Evolutionary conservation across 2,888 invertebrate genomes (phyloP).

Genomic region (Pilophorus perplexus): DNA sequence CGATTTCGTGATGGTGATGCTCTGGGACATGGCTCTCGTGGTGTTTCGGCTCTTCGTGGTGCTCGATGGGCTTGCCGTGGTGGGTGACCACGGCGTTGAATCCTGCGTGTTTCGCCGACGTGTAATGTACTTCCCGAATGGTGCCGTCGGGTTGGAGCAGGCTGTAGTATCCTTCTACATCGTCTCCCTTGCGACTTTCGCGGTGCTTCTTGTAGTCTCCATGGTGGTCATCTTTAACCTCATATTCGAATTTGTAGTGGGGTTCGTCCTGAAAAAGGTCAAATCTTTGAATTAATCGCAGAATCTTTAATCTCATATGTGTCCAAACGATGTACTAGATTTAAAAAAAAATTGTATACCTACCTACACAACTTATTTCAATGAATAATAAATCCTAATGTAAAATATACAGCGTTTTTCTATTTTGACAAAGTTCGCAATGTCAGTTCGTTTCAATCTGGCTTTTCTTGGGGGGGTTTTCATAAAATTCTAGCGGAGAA

Average conservation of each 20-base stretch:
- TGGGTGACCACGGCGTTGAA: slow-evolving; percentile 42
- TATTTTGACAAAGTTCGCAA: too few species aligned
- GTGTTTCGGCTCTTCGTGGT: slow-evolving; percentile 5
- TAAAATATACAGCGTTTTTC: too few species aligned
- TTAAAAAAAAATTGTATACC: too few species aligned
- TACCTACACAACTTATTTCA: too few species aligned
- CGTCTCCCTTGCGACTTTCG: slow-evolving; percentile 39
- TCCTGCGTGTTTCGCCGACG: slow-evolving; percentile 34
- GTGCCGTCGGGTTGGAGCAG: slow-evolving; percentile 37
- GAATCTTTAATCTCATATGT: too few species aligned
- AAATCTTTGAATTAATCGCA: background rate
- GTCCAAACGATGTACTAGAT: too few species aligned
- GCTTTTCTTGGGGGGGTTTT: too few species aligned
- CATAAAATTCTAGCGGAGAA: too few species aligned
- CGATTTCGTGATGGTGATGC: slow-evolving; percentile 7
- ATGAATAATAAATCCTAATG: background rate
- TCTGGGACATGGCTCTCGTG: slow-evolving; percentile 5
- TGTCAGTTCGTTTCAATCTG: too few species aligned
- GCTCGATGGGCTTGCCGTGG: slow-evolving; percentile 27
- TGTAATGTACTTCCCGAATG: slow-evolving; percentile 39
- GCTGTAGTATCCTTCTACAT: slow-evolving; percentile 41
- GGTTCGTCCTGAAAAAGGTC: slow-evolving; percentile 35
- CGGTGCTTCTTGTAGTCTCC: slow-evolving; percentile 36
- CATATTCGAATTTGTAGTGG: slow-evolving; percentile 41
- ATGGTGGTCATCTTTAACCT: slow-evolving; percentile 37